These are phyloP conservation scores for Polyergus mexicanus DNA, from an alignment of 1,140 invertebrate species.

Conservation along the genomic window DNA sequence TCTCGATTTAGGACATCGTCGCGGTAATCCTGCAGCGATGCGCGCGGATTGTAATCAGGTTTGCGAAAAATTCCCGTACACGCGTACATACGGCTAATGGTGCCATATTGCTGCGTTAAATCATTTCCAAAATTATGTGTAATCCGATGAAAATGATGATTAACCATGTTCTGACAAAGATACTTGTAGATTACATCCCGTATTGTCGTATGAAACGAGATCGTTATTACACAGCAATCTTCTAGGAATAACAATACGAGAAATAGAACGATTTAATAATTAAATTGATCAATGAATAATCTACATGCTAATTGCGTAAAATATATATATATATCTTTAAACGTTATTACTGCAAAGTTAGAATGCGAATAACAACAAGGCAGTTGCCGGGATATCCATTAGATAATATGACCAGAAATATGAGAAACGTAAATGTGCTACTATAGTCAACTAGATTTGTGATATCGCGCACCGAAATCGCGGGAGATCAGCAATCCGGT, in stretches of 20 bases:
- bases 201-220: not conserved
- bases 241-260: not conserved
- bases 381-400: not conserved
- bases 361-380: not conserved
- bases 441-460: slow-evolving; percentile 33
- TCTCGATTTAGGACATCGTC: slow-evolving; percentile 27
- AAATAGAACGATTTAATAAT: not conserved
- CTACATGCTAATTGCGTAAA: not conserved
- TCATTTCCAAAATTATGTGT: slow-evolving; percentile 42
- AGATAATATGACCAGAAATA: not conserved
- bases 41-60: slow-evolving; percentile 63
- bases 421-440: not conserved
- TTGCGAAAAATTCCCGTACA: slow-evolving; percentile 58
- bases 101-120: slow-evolving; percentile 49
- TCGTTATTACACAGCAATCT: not conserved
- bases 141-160: slow-evolving; percentile 61
- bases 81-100: slow-evolving; percentile 48
- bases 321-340: not conserved
- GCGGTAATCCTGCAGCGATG: slow-evolving; percentile 50
- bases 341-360: not conserved
- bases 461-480: slow-evolving; percentile 42
- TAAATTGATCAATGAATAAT: not conserved
- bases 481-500: slow-evolving; percentile 44
- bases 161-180: not conserved
- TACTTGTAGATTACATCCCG: not conserved